A percentile compares a stretch with the other conserved stretches of the same genome.
Conservation (phyloP, 2,888 invertebrate genomes). For the Sialis fuliginosa region DNA sequence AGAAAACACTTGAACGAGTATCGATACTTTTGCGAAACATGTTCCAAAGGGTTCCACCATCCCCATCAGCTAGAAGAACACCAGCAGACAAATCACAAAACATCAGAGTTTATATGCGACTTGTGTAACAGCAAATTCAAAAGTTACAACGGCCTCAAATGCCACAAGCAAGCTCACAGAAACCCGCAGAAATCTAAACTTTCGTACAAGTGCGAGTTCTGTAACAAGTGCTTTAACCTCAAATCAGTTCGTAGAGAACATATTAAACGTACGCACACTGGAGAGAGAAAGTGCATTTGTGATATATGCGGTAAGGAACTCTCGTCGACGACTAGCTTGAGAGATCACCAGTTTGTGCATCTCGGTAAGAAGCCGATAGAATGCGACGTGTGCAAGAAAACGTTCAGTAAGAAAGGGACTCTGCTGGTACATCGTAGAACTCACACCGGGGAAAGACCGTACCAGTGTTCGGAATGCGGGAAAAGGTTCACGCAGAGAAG, state of each 20-base stretch:
- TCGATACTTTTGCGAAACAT: neutral
- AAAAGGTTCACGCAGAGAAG: constrained; percentile 19
- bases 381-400: constrained; percentile 7
- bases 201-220: neutral
- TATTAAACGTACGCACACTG: neutral
- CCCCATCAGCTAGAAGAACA: neutral
- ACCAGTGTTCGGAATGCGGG: constrained; percentile 12
- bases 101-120: constrained; percentile 18
- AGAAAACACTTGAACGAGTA: neutral
- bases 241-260: neutral
- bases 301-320: constrained; percentile 7
- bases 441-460: constrained; percentile 7
- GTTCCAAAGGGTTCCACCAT: neutral
- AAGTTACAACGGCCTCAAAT: neutral
- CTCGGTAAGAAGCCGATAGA: constrained; percentile 8
- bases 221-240: neutral
- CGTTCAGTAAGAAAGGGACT: constrained; percentile 5
- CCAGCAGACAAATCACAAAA: neutral
- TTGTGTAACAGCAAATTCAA: constrained; percentile 17
- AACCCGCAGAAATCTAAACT: neutral
- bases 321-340: neutral
- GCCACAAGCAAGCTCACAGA: neutral
- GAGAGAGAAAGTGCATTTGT: constrained; percentile 4
- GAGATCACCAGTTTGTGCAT: constrained; percentile 6
- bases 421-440: constrained; percentile 4